Evolutionary conservation across 1,140 invertebrate species (phyloP).

Genomic region (Ruditapes philippinarum): DNA sequence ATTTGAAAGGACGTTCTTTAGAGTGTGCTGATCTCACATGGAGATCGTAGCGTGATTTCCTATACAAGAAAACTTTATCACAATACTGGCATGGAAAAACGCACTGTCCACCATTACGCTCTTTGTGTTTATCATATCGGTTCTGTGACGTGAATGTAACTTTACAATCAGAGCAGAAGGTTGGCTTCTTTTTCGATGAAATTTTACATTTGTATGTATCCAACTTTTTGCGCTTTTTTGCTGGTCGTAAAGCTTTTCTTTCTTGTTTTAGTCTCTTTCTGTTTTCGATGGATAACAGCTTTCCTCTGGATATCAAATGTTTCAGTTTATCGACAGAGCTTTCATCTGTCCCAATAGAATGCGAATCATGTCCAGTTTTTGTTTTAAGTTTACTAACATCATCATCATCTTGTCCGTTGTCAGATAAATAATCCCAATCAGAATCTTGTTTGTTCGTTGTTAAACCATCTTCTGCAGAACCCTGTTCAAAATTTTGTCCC

Average conservation of each 20-base stretch:
- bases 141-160: slow-evolving; percentile 21
- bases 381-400: too few species aligned
- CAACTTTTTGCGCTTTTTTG: background rate
- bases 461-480: too few species aligned
- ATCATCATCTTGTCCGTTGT: background rate
- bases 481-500: too few species aligned
- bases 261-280: background rate
- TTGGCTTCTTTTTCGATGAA: slow-evolving; percentile 3
- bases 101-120: slow-evolving; percentile 28
- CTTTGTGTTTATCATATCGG: slow-evolving; percentile 7
- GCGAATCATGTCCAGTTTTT: too few species aligned
- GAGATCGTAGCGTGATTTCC: slow-evolving; percentile 11
- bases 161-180: slow-evolving; percentile 49
- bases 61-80: slow-evolving; percentile 37
- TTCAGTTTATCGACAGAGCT: background rate
- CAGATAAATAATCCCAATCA: background rate
- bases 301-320: slow-evolving; percentile 20
- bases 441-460: too few species aligned
- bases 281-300: slow-evolving; percentile 24
- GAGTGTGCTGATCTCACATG: background rate
- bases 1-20: slow-evolving; percentile 28
- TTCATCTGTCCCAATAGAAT: too few species aligned
- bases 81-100: slow-evolving; percentile 47
- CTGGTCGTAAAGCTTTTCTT: background rate
- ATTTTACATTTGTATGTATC: background rate